Evolutionary conservation across 2,888 invertebrate genomes (phyloP), one percentile per base, ranked within the genome.

Genomic region (Lasioglossum figueresi): DNA sequence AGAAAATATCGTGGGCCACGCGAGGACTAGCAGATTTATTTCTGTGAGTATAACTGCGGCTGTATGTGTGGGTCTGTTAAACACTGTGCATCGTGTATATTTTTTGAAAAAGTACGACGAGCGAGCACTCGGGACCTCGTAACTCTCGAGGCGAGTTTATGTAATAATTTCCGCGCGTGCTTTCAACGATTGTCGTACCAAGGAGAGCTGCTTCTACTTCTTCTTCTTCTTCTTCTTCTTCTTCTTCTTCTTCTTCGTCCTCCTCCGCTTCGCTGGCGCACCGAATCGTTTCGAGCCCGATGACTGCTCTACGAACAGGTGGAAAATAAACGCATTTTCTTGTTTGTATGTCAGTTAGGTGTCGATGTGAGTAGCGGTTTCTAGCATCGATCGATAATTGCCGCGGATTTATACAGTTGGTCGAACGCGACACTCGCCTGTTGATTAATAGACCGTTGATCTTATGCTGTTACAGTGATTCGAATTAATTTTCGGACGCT

Each of bases 1-100:
- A 88, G 86, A 86, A 85, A 83, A 80, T 80, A 83, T 89, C 73
- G 72, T 70, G 34, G 71, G 76, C 80, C 82, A 80, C 83, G 79
- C 56, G 78, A 78, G 82, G 79, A 79, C 82, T 83, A 81, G 73
- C 80, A 78, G 81, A 81, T 83, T 79, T 82, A 83, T 88, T 83
- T 86, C 68, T 82, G 68, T 84, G 84, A 87, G 76, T 87, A 68
- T 84, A 31, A 37, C 37, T n/a, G 70, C 71, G 75, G 68, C 71
- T 84, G 63, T 84, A 31, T 86, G 70, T 82, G 75, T 43, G 74
- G 45, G 31, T 59, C 63, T 73, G 77, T 63, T 52, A 34, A 82
- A 78, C 43, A 52, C 68, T 75, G 52, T 74, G 84, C 84, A 80
- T 80, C 73, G 68, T 74, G 76, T 68, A 40, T 78, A 52, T 52